Evolutionary conservation across 2,797 vertebrate species (phyloP).

Genomic region (Aulostomus chinensis): DNA sequence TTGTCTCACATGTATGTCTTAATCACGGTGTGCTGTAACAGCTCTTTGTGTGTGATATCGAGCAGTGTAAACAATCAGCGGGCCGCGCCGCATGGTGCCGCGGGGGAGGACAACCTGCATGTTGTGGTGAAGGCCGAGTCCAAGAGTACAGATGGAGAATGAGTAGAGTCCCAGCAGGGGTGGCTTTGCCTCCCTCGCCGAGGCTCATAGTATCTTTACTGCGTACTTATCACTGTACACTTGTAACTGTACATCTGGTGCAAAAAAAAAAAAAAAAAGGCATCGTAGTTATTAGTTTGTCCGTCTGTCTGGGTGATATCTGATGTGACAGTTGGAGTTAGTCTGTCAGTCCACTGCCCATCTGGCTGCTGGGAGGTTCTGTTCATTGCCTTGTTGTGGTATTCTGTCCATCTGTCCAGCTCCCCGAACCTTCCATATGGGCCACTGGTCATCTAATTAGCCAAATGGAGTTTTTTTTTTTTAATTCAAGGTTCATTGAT

Average conservation of each 20-base stretch:
- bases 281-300: too few species aligned
- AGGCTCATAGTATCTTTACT: constrained; percentile 73
- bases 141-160: constrained; percentile 77
- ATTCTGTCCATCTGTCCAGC: constrained; percentile 65
- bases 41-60: constrained; percentile 68
- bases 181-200: constrained; percentile 53
- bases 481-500: constrained; percentile 3
- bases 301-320: too few species aligned
- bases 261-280: too few species aligned
- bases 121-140: constrained; percentile 52
- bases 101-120: constrained; percentile 55
- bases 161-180: constrained; percentile 64
- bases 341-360: constrained; percentile 44
- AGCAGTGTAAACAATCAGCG: constrained; percentile 74
- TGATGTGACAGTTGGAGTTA: constrained; percentile 44
- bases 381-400: constrained; percentile 49
- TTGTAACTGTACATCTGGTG: constrained; percentile 16
- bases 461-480: constrained; percentile 28
- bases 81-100: constrained; percentile 56
- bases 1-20: constrained; percentile 55
- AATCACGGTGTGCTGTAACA: constrained; percentile 56
- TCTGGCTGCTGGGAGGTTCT: constrained; percentile 50
- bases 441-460: constrained; percentile 52
- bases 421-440: constrained; percentile 52
- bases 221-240: constrained; percentile 51